Evolutionary conservation across 2,888 invertebrate genomes (phyloP).

Genomic region (Bellardia bayeri): DNA sequence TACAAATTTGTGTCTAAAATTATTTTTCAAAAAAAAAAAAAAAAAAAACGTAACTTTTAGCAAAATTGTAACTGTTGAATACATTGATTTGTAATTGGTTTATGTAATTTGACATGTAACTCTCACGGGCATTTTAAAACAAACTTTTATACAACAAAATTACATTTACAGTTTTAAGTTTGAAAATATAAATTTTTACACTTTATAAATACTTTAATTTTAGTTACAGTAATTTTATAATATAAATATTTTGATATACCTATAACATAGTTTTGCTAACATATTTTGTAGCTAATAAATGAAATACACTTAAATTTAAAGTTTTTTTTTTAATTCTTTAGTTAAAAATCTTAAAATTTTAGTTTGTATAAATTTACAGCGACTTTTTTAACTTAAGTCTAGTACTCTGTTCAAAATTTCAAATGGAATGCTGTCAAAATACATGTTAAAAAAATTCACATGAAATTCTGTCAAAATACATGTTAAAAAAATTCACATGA

Average conservation of each 20-base stretch:
- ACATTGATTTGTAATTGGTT: conserved; percentile 76
- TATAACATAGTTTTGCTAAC: not conserved
- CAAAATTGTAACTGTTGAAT: conserved; percentile 66
- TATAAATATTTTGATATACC: not conserved
- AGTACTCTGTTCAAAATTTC: too few species aligned
- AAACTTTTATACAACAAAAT: conserved; percentile 6
- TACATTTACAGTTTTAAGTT: conserved; percentile 16
- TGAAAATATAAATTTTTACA: not conserved
- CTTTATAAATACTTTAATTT: too few species aligned
- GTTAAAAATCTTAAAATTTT: not conserved
- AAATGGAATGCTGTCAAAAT: too few species aligned
- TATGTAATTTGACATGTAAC: conserved; percentile 78
- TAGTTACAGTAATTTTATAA: too few species aligned
- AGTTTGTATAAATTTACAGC: not conserved
- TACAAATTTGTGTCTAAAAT: conserved; percentile 24
- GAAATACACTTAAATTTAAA: conserved; percentile 49
- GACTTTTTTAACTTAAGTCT: too few species aligned
- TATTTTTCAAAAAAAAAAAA: conserved; percentile 16
- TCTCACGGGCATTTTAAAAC: conserved; percentile 74
- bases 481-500: too few species aligned
- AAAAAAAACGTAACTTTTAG: not conserved
- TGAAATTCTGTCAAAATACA: too few species aligned
- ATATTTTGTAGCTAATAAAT: conserved; percentile 35
- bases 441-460: too few species aligned
- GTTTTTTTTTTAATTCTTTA: not conserved